Conservation (phyloP, 2,113 vertebrate species). For the Brachionichthys hirsutus region DNA sequence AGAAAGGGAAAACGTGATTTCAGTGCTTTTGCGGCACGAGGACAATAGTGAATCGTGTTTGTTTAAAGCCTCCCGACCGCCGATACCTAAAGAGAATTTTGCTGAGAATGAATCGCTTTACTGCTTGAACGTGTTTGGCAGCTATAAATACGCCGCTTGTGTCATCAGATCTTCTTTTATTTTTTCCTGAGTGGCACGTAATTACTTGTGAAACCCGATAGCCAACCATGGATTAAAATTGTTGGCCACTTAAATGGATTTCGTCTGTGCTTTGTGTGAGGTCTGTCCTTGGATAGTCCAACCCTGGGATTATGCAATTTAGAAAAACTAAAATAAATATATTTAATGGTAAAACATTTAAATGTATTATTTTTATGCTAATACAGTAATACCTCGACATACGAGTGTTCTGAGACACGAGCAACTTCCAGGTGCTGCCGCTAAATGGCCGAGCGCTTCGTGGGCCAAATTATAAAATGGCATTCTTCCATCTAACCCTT, state of each 20-base stretch:
- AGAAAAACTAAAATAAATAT: too few species aligned
- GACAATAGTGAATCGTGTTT: not conserved
- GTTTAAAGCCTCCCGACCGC: not conserved
- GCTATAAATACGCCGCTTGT: not conserved
- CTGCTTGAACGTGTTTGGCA: too few species aligned
- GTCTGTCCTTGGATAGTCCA: too few species aligned
- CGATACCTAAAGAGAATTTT: not conserved
- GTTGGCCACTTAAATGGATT: not conserved
- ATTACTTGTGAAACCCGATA: slow-evolving; percentile 10
- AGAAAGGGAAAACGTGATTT: not conserved
- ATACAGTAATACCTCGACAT: too few species aligned
- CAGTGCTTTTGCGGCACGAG: not conserved
- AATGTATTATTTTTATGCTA: too few species aligned
- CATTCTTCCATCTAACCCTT: too few species aligned
- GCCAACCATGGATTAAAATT: slow-evolving; percentile 14
- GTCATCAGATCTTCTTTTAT: slow-evolving; percentile 3
- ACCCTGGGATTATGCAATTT: too few species aligned
- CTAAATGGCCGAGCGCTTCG: too few species aligned
- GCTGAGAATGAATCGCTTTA: not conserved
- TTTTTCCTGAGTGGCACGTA: slow-evolving; percentile 14
- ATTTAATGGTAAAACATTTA: too few species aligned
- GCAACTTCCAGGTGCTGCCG: too few species aligned
- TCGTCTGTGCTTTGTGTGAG: slow-evolving; percentile 10
- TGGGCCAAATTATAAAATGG: too few species aligned
- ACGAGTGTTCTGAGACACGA: too few species aligned